Conservation (phyloP, 2,797 vertebrate species). For the Cyclopterus lumpus region DNA sequence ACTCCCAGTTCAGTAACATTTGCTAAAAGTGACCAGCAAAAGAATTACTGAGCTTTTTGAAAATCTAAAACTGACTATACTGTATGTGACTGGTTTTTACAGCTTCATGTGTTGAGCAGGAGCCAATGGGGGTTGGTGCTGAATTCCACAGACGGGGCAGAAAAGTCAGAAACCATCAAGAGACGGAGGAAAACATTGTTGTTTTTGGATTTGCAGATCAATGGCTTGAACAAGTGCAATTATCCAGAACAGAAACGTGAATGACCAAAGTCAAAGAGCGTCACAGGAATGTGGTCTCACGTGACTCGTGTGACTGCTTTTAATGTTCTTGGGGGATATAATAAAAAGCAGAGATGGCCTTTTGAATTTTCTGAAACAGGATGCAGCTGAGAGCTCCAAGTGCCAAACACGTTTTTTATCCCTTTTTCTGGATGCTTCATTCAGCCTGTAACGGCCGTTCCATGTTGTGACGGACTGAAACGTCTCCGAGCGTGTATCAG, state of each 20-base stretch:
- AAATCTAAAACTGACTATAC: not conserved
- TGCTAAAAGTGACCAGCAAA: not conserved
- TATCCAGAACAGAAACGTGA: not conserved
- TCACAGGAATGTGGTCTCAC: constrained; percentile 55
- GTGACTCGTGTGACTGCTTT: constrained; percentile 69
- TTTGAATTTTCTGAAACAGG: constrained; percentile 79
- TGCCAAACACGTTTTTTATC: constrained; percentile 54
- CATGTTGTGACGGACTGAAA: constrained; percentile 42
- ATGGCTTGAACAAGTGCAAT: not conserved
- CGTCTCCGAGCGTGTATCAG: constrained; percentile 40
- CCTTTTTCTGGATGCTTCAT: constrained; percentile 34
- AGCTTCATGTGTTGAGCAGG: not conserved
- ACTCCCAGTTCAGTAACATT: not conserved
- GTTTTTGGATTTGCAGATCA: not conserved
- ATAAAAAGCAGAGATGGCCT: constrained; percentile 68
- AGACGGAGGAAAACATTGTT: not conserved
- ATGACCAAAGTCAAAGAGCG: constrained; percentile 37
- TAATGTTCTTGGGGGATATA: constrained; percentile 68
- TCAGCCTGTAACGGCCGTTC: constrained; percentile 40
- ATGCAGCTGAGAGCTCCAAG: constrained; percentile 82
- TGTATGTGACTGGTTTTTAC: not conserved
- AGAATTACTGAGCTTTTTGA: not conserved
- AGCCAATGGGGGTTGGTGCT: not conserved
- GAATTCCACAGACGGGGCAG: not conserved
- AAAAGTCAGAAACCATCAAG: not conserved